Conservation (phyloP, 2,888 invertebrate species). For the Mamestra brassicae region DNA sequence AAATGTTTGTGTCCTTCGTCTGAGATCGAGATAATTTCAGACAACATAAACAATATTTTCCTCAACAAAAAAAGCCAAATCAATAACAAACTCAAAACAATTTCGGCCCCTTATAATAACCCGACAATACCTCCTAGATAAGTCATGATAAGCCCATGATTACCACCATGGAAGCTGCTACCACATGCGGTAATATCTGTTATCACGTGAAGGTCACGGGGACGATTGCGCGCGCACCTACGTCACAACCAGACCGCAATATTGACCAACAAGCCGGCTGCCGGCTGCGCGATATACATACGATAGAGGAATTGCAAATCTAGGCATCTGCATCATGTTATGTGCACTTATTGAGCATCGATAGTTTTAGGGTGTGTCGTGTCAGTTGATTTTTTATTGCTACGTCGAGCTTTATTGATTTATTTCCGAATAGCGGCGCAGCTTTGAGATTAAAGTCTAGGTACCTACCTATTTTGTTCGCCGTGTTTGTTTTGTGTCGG, state of each 20-base stretch:
- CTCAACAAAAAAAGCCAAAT: background rate
- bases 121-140: slow-evolving; percentile 18
- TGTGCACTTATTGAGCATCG: slow-evolving; percentile 13
- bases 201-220: slow-evolving; percentile 78
- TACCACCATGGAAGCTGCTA: slow-evolving; percentile 40
- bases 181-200: slow-evolving; percentile 47
- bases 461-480: background rate
- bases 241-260: slow-evolving; percentile 77
- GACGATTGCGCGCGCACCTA: slow-evolving; percentile 83
- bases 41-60: background rate
- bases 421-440: background rate
- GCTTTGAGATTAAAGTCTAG: slow-evolving; percentile 1
- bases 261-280: slow-evolving; percentile 79
- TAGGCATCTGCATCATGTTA: slow-evolving; percentile 11
- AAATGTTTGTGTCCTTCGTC: background rate
- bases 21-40: background rate
- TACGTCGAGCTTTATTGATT: slow-evolving; percentile 16
- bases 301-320: slow-evolving; percentile 39
- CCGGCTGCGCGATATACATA: slow-evolving; percentile 33
- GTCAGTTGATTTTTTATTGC: slow-evolving; percentile 1
- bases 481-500: background rate
- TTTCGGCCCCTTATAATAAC: slow-evolving; percentile 5
- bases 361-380: slow-evolving; percentile 10
- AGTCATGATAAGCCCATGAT: slow-evolving; percentile 25
- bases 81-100: slow-evolving; percentile 10